Evolutionary conservation across 2,113 vertebrate species (phyloP).

Genomic region (Tychaedon coryphoeus): DNA sequence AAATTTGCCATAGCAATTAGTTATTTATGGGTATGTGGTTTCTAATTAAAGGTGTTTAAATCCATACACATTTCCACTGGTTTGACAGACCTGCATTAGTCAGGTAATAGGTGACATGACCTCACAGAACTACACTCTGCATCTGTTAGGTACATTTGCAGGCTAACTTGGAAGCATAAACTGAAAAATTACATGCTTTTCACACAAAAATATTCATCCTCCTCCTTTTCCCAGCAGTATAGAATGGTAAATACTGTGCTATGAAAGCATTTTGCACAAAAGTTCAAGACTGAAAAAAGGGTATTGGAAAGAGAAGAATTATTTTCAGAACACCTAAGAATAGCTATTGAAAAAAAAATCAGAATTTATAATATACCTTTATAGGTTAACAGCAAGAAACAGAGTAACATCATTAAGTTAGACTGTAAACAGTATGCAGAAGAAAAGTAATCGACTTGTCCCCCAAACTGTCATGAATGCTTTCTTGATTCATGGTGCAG

Average conservation of each 20-base stretch:
- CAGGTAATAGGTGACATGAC: background rate
- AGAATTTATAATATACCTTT: background rate
- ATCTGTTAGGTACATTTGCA: background rate
- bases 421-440: background rate
- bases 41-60: background rate
- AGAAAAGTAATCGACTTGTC: background rate
- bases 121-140: background rate
- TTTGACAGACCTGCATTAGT: background rate
- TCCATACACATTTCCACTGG: background rate
- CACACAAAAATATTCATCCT: background rate
- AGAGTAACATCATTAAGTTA: background rate
- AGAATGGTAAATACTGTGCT: constrained; percentile 16
- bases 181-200: background rate
- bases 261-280: background rate
- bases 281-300: background rate
- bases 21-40: background rate
- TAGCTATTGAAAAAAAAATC: background rate
- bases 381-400: background rate
- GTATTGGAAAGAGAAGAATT: background rate
- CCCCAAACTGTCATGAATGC: background rate
- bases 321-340: background rate
- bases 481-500: background rate
- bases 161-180: background rate
- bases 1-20: background rate
- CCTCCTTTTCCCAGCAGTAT: background rate